Percentiles rank a stretch among this genome's conserved stretches.
These are phyloP conservation scores for Columbina picui DNA, from an alignment of 2,113 vertebrate species.

Conservation along the genomic window DNA sequence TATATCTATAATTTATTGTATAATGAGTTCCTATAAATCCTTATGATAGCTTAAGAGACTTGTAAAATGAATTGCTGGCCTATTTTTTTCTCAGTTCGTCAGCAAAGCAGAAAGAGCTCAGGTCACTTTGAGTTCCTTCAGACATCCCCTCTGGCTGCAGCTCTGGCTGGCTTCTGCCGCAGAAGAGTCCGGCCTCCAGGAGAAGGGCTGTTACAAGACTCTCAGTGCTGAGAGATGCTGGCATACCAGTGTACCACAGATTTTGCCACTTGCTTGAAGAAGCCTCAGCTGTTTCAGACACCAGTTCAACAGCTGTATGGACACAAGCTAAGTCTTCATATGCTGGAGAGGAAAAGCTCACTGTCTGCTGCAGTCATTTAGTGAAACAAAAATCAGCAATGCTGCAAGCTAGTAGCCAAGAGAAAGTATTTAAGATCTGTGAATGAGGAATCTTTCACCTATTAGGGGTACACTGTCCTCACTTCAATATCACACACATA, in stretches of 20 bases:
- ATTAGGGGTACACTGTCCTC: rapidly evolving
- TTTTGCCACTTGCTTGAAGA: not conserved
- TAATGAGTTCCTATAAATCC: constrained; percentile 22
- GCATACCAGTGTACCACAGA: not conserved
- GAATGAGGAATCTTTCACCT: not conserved
- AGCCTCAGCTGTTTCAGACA: not conserved
- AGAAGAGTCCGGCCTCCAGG: not conserved
- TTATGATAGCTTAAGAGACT: constrained; percentile 9
- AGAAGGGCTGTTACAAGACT: not conserved
- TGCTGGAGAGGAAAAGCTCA: not conserved
- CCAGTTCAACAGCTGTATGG: rapidly evolving
- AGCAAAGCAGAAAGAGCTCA: not conserved
- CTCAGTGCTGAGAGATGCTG: not conserved
- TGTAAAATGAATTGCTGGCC: not conserved
- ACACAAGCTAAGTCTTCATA: not conserved
- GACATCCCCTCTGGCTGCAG: rapidly evolving
- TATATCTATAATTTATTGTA: constrained; percentile 47
- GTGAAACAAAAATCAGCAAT: not conserved
- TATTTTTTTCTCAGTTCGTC: not conserved
- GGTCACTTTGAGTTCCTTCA: not conserved
- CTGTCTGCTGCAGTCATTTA: not conserved
- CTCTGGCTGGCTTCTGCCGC: not conserved
- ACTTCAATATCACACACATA: not conserved
- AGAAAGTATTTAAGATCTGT: not conserved
- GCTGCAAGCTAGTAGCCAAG: not conserved